These are phyloP conservation scores for Microplitis mediator DNA, from an alignment of 1,140 invertebrate species.

Conservation along the genomic window DNA sequence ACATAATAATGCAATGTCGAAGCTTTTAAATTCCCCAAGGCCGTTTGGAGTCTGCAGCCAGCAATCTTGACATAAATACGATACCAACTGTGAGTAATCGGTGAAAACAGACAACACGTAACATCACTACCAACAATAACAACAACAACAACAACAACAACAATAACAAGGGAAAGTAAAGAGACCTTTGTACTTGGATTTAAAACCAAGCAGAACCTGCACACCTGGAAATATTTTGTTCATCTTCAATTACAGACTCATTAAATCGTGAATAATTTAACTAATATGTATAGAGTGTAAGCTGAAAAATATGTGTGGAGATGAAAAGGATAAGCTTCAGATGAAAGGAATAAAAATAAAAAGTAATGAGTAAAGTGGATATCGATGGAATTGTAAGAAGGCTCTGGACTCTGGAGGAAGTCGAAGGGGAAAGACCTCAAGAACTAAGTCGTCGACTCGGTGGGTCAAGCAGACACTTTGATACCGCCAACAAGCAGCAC, in stretches of 20 bases:
- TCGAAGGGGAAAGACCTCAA: conserved; percentile 13
- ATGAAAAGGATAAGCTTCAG: not conserved
- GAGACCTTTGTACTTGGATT: conserved; percentile 4
- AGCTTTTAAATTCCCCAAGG: conserved; percentile 43
- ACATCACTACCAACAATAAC: not conserved
- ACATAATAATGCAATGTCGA: conserved; percentile 50
- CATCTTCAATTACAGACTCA: too few species aligned
- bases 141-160: not conserved
- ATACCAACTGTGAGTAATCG: conserved; percentile 4
- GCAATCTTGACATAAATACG: conserved; percentile 52
- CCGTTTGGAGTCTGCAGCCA: conserved; percentile 23
- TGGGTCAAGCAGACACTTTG: not conserved
- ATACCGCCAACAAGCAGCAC: not conserved
- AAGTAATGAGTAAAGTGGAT: not conserved
- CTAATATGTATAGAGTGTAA: not conserved
- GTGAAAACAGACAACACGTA: not conserved
- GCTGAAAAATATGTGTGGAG: not conserved
- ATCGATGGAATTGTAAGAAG: not conserved
- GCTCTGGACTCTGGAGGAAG: not conserved
- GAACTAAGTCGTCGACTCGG: conserved; percentile 8
- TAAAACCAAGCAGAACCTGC: too few species aligned
- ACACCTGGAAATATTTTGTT: too few species aligned
- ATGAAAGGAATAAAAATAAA: not conserved
- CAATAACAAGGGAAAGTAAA: not conserved
- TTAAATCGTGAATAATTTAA: too few species aligned